A percentile compares a stretch with the other conserved stretches of the same genome.
Evolutionary conservation across 1,140 invertebrate species (phyloP).

Genomic region (Cotesia typhae): DNA sequence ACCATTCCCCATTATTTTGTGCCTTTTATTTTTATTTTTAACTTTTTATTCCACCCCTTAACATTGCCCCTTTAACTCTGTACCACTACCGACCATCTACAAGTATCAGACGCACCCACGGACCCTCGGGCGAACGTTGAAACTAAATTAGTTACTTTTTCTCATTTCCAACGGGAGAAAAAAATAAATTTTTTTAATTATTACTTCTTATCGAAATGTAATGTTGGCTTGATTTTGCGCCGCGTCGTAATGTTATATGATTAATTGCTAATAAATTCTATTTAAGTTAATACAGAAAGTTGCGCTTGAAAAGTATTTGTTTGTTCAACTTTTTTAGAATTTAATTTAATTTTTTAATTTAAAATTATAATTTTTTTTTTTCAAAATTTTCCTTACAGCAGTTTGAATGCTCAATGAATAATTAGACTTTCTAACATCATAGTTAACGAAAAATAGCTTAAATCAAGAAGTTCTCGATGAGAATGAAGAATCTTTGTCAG

Average conservation of each 20-base stretch:
- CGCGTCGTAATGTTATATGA: too few species aligned
- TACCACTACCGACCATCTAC: conserved; percentile 37
- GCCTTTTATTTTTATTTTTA: conserved; percentile 1
- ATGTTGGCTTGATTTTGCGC: conserved; percentile 46
- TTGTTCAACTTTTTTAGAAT: too few species aligned
- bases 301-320: not conserved
- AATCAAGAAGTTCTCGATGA: too few species aligned
- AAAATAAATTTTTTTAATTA: conserved; percentile 61
- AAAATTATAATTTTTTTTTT: too few species aligned
- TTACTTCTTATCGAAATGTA: conserved; percentile 65
- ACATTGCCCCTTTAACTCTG: conserved; percentile 38
- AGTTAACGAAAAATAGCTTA: too few species aligned
- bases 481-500: too few species aligned
- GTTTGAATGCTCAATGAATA: too few species aligned
- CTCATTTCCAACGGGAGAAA: conserved; percentile 59
- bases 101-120: conserved; percentile 41
- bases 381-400: too few species aligned
- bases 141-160: conserved; percentile 62
- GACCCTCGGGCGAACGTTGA: conserved; percentile 44
- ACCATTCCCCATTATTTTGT: conserved; percentile 3
- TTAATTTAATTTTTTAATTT: too few species aligned
- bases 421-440: too few species aligned
- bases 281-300: not conserved
- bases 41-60: conserved; percentile 5
- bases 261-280: too few species aligned